A percentile compares a stretch with the other conserved stretches of the same genome.
phyloP scores from a whole-genome alignment of 30 jellyfish, hydroid and myxozoan species.

The Rhopilema esculentum region DNA sequence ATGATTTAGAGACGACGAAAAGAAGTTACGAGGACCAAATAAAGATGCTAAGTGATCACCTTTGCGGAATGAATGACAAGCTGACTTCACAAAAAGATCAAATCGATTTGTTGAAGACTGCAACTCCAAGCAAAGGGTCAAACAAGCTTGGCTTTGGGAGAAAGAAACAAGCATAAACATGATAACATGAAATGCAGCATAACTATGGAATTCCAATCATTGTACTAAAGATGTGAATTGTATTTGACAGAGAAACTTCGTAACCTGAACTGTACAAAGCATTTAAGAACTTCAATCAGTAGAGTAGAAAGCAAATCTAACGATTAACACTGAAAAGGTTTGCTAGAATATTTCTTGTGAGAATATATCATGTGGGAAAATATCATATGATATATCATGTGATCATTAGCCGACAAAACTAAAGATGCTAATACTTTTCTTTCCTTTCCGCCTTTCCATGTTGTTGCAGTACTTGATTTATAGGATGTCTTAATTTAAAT shows the following conservation, averaged over 20 bases:
- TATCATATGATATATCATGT: too few relatives aligned
- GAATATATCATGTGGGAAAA: background rate
- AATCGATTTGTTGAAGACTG: slow-evolving; percentile 72
- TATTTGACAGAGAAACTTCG: too few relatives aligned
- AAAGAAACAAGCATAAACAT: slow-evolving; percentile 27
- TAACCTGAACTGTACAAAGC: too few relatives aligned
- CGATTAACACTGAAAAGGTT: background rate
- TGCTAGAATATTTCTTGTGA: background rate
- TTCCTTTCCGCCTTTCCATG: too few relatives aligned
- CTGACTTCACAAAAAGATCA: slow-evolving; percentile 86
- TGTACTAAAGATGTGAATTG: too few relatives aligned
- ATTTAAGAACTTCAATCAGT: background rate
- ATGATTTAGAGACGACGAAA: slow-evolving; percentile 90
- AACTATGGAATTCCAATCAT: background rate
- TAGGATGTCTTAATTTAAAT: background rate
- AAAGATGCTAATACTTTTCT: too few relatives aligned
- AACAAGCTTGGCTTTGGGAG: slow-evolving; percentile 62
- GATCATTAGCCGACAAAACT: too few relatives aligned
- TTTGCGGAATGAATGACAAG: slow-evolving; percentile 96
- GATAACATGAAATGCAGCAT: background rate
- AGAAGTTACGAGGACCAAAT: slow-evolving; percentile 96
- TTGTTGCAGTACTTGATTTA: background rate
- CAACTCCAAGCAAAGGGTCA: slow-evolving; percentile 38
- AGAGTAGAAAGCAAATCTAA: background rate
- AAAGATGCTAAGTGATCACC: slow-evolving; percentile 90